Evolutionary conservation across 2,888 invertebrate species (phyloP).

Genomic region (Nephrotoma flavescens): DNA sequence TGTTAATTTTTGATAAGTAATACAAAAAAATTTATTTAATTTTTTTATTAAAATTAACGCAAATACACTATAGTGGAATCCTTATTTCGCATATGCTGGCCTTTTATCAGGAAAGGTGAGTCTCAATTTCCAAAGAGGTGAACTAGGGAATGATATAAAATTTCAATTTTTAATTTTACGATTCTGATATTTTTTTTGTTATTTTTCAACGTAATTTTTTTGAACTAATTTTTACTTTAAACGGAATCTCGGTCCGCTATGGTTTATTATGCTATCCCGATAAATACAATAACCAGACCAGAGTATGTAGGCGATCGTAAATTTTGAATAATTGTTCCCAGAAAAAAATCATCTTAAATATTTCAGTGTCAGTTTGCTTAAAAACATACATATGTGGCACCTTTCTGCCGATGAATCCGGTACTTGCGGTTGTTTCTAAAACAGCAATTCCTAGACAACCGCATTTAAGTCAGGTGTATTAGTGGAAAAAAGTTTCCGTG

Average conservation of each 20-base stretch:
- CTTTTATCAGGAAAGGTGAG: slow-evolving; percentile 22
- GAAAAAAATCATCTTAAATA: too few relatives aligned
- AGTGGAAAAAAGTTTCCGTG: too few relatives aligned
- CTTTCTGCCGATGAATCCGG: too few relatives aligned
- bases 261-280: background rate
- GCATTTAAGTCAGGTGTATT: too few relatives aligned
- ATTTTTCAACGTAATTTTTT: background rate
- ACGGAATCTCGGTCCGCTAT: background rate
- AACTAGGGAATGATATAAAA: background rate
- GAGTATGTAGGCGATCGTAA: too few relatives aligned
- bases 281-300: too few relatives aligned
- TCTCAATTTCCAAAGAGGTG: slow-evolving; percentile 9
- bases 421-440: too few relatives aligned
- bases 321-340: too few relatives aligned
- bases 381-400: too few relatives aligned
- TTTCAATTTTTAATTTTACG: background rate
- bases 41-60: background rate
- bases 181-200: background rate
- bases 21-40: background rate
- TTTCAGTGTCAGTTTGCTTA: too few relatives aligned
- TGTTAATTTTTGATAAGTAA: background rate
- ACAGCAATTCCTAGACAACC: too few relatives aligned
- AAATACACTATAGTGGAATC: slow-evolving; percentile 30
- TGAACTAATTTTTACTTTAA: background rate
- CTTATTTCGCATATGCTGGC: slow-evolving; percentile 38